phyloP scores from a whole-genome alignment of 2,113 vertebrate genomes.

The Poeciliopsis turrubarensis region DNA sequence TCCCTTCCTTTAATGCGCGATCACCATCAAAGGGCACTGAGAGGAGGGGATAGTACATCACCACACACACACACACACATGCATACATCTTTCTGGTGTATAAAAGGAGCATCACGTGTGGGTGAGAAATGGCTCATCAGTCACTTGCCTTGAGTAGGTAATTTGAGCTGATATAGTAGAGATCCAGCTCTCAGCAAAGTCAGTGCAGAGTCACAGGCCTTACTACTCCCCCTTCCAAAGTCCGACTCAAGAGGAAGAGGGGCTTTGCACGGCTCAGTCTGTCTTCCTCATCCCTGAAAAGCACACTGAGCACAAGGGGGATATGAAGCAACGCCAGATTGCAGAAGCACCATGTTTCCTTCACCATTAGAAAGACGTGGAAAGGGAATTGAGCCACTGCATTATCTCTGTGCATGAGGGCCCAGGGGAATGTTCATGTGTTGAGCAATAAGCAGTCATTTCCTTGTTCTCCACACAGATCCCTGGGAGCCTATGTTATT shows the following conservation, averaged over 20 bases:
- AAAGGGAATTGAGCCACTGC: constrained; percentile 60
- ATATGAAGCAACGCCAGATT: constrained; percentile 50
- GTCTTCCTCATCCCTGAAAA: constrained; percentile 40
- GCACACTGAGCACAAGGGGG: constrained; percentile 11
- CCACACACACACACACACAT: background rate
- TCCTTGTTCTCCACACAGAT: constrained; percentile 58
- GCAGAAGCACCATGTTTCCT: constrained; percentile 54
- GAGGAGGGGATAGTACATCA: constrained; percentile 26
- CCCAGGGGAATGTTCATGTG: constrained; percentile 60
- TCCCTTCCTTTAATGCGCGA: constrained; percentile 40
- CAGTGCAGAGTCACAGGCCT: constrained; percentile 49
- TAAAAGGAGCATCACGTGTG: constrained; percentile 32
- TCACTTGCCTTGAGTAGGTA: constrained; percentile 55
- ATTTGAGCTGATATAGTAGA: constrained; percentile 62
- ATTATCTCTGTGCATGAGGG: constrained; percentile 30
- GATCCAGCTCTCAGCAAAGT: constrained; percentile 47
- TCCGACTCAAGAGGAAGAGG: constrained; percentile 35
- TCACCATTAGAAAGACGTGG: constrained; percentile 51
- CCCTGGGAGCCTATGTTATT: constrained; percentile 67
- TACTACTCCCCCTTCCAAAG: constrained; percentile 44
- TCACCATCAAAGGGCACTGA: constrained; percentile 58
- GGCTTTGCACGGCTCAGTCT: constrained; percentile 32
- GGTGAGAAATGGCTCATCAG: constrained; percentile 55
- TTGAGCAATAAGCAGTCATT: constrained; percentile 58
- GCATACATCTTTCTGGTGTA: constrained; percentile 30